Percentiles rank a stretch among this genome's conserved stretches.
These are phyloP conservation scores for Colostygia pectinataria DNA, from an alignment of 2,888 invertebrate genomes.

Conservation along the genomic window DNA sequence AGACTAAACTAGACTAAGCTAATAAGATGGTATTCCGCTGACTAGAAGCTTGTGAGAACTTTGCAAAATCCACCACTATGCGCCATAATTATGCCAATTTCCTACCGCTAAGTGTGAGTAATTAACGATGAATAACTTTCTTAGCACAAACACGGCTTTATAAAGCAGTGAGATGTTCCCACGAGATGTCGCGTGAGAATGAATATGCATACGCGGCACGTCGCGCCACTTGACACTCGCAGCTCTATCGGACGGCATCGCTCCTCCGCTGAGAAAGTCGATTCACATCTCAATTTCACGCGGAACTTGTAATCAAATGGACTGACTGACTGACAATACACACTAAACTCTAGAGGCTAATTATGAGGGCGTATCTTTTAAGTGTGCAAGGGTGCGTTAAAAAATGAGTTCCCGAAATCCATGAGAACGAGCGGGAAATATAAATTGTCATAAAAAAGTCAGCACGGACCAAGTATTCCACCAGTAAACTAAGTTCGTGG, in stretches of 20 bases:
- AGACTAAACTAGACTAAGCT: too few species aligned
- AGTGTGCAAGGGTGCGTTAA: too few species aligned
- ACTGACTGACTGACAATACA: too few species aligned
- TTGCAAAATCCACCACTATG: background rate
- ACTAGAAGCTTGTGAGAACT: background rate
- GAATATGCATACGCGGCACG: conserved; percentile 12
- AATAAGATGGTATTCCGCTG: too few species aligned
- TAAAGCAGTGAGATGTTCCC: conserved; percentile 15
- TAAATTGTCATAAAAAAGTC: too few species aligned
- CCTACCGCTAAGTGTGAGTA: conserved; percentile 7
- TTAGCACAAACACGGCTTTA: conserved; percentile 2
- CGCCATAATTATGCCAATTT: conserved; percentile 11
- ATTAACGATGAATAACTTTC: conserved; percentile 14
- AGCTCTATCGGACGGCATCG: conserved; percentile 2
- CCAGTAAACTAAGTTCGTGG: too few species aligned
- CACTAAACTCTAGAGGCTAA: too few species aligned
- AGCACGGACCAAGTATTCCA: too few species aligned
- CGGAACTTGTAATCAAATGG: background rate
- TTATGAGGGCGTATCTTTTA: too few species aligned
- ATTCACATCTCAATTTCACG: background rate
- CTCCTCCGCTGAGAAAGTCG: conserved; percentile 5
- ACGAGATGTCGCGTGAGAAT: conserved; percentile 22
- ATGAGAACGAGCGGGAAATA: too few species aligned
- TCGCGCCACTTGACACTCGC: conserved; percentile 8
- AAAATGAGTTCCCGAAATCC: too few species aligned